phyloP scores from a whole-genome alignment of 2,797 vertebrate species.

The Macropus fuliginosus region DNA sequence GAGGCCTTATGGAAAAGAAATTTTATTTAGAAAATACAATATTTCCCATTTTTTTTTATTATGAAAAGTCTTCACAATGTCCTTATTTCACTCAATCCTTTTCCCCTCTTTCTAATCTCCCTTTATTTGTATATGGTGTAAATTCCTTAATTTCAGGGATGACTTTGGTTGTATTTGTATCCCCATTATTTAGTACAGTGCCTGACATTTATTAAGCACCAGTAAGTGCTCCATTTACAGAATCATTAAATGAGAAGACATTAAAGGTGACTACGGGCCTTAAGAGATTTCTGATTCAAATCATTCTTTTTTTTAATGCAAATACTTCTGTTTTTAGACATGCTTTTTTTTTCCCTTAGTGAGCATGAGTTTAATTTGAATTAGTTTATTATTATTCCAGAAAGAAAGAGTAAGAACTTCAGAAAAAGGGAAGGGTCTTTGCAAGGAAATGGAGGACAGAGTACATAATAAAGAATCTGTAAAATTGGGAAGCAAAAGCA shows the following conservation, averaged over 20 bases:
- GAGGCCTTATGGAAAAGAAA: too few species aligned
- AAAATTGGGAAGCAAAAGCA: not conserved
- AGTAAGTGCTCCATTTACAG: not conserved
- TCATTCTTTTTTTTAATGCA: not conserved
- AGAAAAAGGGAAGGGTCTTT: not conserved
- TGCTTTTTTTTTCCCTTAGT: not conserved
- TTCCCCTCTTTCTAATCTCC: not conserved
- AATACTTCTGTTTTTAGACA: not conserved
- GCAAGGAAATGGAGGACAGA: not conserved
- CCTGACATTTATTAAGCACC: fast-evolving
- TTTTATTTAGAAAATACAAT: too few species aligned
- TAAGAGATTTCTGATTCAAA: not conserved
- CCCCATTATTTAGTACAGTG: not conserved
- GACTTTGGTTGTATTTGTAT: not conserved
- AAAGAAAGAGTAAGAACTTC: not conserved
- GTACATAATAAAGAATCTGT: not conserved
- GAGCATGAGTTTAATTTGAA: not conserved
- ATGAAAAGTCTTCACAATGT: too few species aligned
- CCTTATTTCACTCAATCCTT: too few species aligned
- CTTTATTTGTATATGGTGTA: not conserved
- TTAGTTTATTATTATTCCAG: not conserved
- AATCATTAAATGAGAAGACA: not conserved
- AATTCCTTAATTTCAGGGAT: not conserved
- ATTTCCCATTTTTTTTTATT: too few species aligned
- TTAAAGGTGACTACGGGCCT: not conserved